Evolutionary conservation across 2,797 vertebrate species (phyloP).

Genomic region (Micromesistius poutassou): DNA sequence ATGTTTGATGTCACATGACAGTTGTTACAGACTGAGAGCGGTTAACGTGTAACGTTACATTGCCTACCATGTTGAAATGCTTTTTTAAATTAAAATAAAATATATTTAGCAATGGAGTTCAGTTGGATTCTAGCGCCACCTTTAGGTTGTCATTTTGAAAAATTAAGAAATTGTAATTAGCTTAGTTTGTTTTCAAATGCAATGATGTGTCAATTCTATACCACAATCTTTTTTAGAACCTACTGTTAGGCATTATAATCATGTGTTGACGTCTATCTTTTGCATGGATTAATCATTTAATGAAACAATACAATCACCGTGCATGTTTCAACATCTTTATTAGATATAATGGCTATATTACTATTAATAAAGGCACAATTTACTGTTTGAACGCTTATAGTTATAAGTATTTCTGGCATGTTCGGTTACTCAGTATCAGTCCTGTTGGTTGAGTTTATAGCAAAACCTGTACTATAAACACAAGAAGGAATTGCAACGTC

Average conservation of each 20-base stretch:
- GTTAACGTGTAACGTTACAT: not conserved
- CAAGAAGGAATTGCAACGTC: not conserved
- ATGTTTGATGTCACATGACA: not conserved
- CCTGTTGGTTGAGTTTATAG: not conserved
- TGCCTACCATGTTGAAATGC: not conserved
- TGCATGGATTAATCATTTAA: not conserved
- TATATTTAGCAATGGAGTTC: not conserved
- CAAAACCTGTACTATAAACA: not conserved
- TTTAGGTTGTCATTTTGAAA: slow-evolving; percentile 66
- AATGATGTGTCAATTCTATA: not conserved
- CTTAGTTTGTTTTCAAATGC: slow-evolving; percentile 36
- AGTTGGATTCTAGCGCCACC: slow-evolving; percentile 67
- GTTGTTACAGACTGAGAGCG: not conserved
- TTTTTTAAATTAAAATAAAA: not conserved
- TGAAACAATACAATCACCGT: not conserved
- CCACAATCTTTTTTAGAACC: not conserved
- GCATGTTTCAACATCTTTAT: not conserved
- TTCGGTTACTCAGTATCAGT: not conserved
- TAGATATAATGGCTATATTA: not conserved
- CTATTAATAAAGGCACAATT: not conserved
- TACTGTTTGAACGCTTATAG: not conserved
- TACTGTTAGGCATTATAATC: not conserved
- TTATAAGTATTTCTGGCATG: not conserved
- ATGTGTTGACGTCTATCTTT: not conserved
- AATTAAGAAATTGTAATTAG: slow-evolving; percentile 58